phyloP scores from a whole-genome alignment of 2,113 vertebrate genomes.

The Acanthochromis polyacanthus region DNA sequence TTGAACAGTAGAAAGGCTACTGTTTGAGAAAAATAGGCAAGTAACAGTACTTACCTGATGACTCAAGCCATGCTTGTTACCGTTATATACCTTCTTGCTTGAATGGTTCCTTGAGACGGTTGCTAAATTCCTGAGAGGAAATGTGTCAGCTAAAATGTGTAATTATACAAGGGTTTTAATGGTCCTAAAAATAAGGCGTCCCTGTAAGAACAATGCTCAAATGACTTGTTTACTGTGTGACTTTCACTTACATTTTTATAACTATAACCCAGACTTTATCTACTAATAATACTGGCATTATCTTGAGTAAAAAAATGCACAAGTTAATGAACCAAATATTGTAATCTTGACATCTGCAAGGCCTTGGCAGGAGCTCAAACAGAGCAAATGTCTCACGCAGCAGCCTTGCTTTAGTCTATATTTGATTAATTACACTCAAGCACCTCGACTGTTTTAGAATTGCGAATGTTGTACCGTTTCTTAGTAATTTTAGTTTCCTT shows the following conservation, averaged over 20 bases:
- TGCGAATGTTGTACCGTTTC: conserved; percentile 16
- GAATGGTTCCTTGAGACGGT: neutral
- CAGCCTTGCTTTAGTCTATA: neutral
- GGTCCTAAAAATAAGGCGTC: neutral
- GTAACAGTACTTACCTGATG: conserved; percentile 16
- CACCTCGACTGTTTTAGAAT: conserved; percentile 20
- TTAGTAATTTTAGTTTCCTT: conserved; percentile 8
- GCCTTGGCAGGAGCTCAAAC: conserved; percentile 8
- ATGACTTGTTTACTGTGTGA: neutral
- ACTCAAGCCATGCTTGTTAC: conserved; percentile 12
- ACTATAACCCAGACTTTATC: neutral
- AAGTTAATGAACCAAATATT: neutral
- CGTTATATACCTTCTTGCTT: neutral
- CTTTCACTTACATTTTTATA: neutral
- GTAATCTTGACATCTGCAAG: conserved; percentile 3
- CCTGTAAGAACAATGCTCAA: too few species aligned
- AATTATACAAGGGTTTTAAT: neutral
- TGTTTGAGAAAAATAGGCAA: conserved; percentile 43
- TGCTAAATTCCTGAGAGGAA: neutral
- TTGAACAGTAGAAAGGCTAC: conserved; percentile 32
- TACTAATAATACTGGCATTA: neutral
- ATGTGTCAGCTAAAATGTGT: conserved; percentile 2
- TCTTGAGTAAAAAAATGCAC: neutral
- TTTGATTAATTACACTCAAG: conserved; percentile 39
- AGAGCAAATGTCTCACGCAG: conserved; percentile 5